Evolutionary conservation across 2,797 vertebrate genomes (phyloP).

Genomic region (Choloepus didactylus): DNA sequence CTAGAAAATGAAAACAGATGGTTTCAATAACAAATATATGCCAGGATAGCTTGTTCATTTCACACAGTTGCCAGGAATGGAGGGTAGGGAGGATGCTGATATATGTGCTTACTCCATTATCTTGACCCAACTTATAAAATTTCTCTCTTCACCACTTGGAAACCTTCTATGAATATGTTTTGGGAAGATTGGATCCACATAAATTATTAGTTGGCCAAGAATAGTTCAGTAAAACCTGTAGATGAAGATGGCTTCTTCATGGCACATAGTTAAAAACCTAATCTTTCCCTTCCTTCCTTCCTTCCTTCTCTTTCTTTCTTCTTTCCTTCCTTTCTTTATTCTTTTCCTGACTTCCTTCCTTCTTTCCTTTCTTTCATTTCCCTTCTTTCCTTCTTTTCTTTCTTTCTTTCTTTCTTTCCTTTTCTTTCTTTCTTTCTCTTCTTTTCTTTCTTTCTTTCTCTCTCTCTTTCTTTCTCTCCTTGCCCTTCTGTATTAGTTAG

Average conservation of each 20-base stretch:
- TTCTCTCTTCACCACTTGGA: not conserved
- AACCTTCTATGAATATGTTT: not conserved
- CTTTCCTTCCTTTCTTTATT: not conserved
- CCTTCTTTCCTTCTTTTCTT: accelerated
- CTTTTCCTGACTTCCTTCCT: no score
- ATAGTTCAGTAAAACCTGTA: not conserved
- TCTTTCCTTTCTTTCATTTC: not conserved
- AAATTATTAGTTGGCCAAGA: not conserved
- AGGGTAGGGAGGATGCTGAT: not conserved
- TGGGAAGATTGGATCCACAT: not conserved
- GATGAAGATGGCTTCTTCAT: not conserved
- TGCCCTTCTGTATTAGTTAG: no score
- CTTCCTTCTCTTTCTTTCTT: accelerated
- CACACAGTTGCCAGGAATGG: not conserved
- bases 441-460: no score
- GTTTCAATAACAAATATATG: no score
- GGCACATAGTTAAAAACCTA: not conserved
- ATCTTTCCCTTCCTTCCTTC: no score
- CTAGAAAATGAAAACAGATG: no score
- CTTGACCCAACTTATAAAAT: not conserved
- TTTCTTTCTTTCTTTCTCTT: no score
- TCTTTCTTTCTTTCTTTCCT: no score
- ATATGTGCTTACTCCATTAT: not conserved
- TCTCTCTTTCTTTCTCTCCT: no score
- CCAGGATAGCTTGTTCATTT: not conserved